phyloP scores from a whole-genome alignment of 30 jellyfish, hydroid and myxozoan species.

The Chironex yamaguchii region DNA sequence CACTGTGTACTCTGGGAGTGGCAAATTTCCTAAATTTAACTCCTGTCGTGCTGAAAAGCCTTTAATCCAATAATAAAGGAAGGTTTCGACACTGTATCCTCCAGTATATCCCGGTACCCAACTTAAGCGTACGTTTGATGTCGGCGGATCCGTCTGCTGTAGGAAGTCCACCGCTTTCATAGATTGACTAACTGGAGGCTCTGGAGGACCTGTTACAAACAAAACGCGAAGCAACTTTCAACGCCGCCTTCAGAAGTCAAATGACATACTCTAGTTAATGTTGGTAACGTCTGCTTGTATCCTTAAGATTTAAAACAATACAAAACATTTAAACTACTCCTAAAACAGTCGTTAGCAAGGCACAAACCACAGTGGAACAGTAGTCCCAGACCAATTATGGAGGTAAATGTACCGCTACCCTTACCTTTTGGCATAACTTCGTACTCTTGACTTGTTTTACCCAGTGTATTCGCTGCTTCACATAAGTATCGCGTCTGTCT shows the following conservation, averaged over 20 bases:
- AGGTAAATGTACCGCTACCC: too few relatives aligned
- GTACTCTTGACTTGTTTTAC: conserved; percentile 72
- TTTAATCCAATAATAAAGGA: conserved; percentile 61
- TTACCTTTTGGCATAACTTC: conserved; percentile 74
- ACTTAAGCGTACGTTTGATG: conserved; percentile 68
- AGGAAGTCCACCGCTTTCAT: conserved; percentile 65
- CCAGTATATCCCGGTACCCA: conserved; percentile 95
- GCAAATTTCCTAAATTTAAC: conserved; percentile 50
- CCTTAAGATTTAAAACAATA: too few relatives aligned
- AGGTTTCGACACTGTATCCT: conserved; percentile 81
- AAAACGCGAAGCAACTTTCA: too few relatives aligned
- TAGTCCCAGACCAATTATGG: too few relatives aligned
- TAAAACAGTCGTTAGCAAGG: background rate
- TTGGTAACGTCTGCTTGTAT: too few relatives aligned
- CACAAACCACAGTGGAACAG: background rate
- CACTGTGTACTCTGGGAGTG: conserved; percentile 30
- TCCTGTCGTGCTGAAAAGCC: conserved; percentile 35
- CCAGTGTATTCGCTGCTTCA: conserved; percentile 73
- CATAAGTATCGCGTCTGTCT: conserved; percentile 70
- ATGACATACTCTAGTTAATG: too few relatives aligned
- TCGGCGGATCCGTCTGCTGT: conserved; percentile 87
- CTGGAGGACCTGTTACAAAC: conserved; percentile 75
- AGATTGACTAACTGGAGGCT: conserved; percentile 74
- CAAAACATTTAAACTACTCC: too few relatives aligned
- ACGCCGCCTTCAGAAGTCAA: too few relatives aligned